Conservation (phyloP, 2,888 invertebrate genomes). For the Scrobipalpa atriplicella region DNA sequence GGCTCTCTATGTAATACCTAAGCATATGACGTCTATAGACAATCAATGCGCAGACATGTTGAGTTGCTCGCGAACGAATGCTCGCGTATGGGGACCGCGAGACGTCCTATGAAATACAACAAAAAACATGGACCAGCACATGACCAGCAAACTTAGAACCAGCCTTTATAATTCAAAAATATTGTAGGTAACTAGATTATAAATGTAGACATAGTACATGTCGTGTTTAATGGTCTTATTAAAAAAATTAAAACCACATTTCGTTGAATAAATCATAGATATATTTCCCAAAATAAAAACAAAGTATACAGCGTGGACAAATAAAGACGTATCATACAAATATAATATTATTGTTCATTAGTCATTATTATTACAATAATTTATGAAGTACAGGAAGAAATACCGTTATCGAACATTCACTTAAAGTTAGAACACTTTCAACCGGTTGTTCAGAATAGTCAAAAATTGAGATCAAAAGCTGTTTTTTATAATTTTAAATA, state of each 20-base stretch:
- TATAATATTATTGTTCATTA: conserved; percentile 12
- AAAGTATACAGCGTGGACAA: conserved; percentile 22
- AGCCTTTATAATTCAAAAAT: too few species aligned
- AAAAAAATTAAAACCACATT: background rate
- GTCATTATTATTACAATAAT: conserved; percentile 3
- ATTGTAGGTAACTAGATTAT: background rate
- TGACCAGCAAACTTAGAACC: background rate
- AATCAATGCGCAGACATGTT: too few species aligned
- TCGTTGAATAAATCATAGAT: conserved; percentile 22
- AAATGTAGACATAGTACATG: too few species aligned
- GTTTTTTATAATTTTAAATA: conserved; percentile 1
- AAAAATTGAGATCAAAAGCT: conserved; percentile 18
- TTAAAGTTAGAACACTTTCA: conserved; percentile 18
- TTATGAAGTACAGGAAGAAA: conserved; percentile 1
- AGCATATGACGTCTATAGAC: too few species aligned
- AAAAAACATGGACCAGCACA: too few species aligned
- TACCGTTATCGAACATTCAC: background rate
- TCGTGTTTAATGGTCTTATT: background rate
- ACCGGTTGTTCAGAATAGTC: background rate
- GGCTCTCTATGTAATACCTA: too few species aligned
- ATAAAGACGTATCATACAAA: conserved; percentile 11
- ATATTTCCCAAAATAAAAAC: conserved; percentile 31
- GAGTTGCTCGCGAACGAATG: too few species aligned
- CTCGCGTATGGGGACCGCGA: too few species aligned
- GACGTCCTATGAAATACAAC: too few species aligned